phyloP scores from a whole-genome alignment of 2,888 invertebrate species.

The Cheilosia pagana region DNA sequence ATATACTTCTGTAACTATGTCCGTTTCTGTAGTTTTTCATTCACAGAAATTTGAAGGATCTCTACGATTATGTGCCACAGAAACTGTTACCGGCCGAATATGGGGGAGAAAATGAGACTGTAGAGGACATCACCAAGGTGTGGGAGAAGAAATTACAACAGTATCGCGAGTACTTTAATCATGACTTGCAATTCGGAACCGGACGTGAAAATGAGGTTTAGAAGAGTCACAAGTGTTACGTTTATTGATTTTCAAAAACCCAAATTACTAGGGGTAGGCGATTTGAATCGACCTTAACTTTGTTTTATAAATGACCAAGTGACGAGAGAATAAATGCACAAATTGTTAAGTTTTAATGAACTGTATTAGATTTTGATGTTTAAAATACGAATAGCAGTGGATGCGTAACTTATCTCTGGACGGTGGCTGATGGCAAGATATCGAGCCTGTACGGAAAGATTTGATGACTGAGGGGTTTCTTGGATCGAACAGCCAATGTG shows the following conservation, averaged over 20 bases:
- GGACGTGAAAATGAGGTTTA: conserved; percentile 49
- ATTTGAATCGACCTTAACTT: no score
- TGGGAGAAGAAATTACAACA: conserved; percentile 76
- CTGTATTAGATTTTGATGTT: neutral
- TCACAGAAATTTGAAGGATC: conserved; percentile 79
- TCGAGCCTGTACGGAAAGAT: no score
- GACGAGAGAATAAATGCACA: neutral
- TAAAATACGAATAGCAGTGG: no score
- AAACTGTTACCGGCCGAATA: conserved; percentile 86
- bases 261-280: no score
- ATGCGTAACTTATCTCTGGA: no score
- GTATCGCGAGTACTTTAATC: conserved; percentile 75
- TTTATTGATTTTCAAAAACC: neutral
- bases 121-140: conserved; percentile 77
- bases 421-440: no score
- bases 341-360: conserved; percentile 19
- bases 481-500: no score
- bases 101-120: conserved; percentile 85
- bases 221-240: conserved; percentile 9
- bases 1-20: conserved; percentile 8
- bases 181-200: conserved; percentile 69
- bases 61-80: conserved; percentile 84
- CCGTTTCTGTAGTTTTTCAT: conserved; percentile 62
- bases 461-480: no score
- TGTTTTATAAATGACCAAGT: neutral